Conservation (phyloP, 2,797 vertebrate species). For the Myotis findleyi region DNA sequence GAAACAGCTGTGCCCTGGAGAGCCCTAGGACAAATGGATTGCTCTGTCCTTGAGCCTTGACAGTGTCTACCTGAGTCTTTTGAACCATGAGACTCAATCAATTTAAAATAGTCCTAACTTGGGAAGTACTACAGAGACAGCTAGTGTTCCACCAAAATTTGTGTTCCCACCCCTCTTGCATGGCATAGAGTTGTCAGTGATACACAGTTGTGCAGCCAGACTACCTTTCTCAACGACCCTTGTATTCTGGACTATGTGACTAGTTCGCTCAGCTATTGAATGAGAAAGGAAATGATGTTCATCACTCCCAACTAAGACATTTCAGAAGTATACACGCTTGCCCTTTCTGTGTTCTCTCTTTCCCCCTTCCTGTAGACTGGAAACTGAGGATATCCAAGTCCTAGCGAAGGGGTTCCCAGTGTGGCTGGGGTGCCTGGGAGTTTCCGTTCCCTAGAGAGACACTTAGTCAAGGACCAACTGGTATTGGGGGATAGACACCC, state of each 20-base stretch:
- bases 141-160: neutral
- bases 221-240: constrained; percentile 9
- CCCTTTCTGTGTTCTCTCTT: neutral
- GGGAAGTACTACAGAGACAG: neutral
- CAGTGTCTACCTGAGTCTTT: neutral
- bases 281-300: neutral
- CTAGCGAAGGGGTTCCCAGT: neutral
- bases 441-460: constrained; percentile 33
- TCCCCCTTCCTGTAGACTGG: neutral
- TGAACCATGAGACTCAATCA: neutral
- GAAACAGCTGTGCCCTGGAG: neutral
- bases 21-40: neutral
- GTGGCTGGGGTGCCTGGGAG: neutral
- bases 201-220: neutral
- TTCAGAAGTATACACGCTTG: neutral
- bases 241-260: neutral
- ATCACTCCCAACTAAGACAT: neutral
- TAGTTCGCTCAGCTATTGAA: neutral
- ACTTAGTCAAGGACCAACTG: neutral
- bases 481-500: neutral
- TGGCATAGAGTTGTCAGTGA: neutral
- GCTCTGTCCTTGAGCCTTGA: neutral
- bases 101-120: neutral
- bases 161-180: neutral
- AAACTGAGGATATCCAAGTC: neutral